Evolutionary conservation across 2,113 vertebrate species (phyloP), one percentile per base, ranked within the genome.

Genomic region (Turdus rufiventris): DNA sequence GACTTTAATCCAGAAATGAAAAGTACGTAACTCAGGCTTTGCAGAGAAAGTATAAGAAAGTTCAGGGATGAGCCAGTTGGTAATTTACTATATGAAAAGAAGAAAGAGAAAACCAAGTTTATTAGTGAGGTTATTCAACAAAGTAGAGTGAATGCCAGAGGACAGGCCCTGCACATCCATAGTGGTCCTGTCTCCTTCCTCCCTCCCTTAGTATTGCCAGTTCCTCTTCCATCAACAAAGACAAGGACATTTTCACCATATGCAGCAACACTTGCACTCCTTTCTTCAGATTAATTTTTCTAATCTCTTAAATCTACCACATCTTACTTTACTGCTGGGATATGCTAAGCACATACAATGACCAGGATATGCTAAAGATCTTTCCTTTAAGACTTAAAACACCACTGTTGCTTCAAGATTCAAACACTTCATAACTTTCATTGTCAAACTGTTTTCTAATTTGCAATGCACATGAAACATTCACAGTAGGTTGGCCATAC

Each of bases 11-110:
- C 67, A 73, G 73, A 93, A 60, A 72, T 31, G 12, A 84, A 87
- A 91, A 81, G 67, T 76, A n/a, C n/a, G n/a, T n/a, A 91, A 84
- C 56, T 74, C 65, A 95, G 34, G 38, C 19, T 87, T 93, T 89
- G 38, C 77, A 93, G 34, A 77, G 45, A 63, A 89, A 89, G 40
- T 38, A 74, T 48, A 42, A 42, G 65, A 42, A 89, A 48, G 58
- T n/a, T 77, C 56, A 70, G 18, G 34, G 26, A 77, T 57, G 36
- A 83, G 24, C 1, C 3, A 91, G 36, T 26, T 81, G 56, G 23
- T 33, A 93, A 77, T 76, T 87, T 15, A 48, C 19, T 58, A 50
- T 23, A 33, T n/a, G 70, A 57, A 2, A 57, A 73, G 50, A 84
- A 66, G 17, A 57, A 65, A 91, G 67, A 50, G 31, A 19, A 89